Conservation (phyloP, 2,888 invertebrate species). For the Mechanitis messenoides region DNA sequence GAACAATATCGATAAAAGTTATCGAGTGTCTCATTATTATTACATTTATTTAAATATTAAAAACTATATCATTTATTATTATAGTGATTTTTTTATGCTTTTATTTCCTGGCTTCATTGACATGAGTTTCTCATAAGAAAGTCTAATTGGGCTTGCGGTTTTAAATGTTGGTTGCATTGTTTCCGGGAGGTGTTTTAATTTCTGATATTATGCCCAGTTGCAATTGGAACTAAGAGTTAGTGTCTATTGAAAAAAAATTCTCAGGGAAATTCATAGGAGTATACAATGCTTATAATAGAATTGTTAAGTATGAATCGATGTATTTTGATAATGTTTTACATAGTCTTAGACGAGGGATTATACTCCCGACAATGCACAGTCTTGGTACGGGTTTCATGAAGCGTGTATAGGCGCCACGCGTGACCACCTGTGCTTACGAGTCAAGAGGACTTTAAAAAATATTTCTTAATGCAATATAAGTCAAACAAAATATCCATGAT, state of each 20-base stretch:
- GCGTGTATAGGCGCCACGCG: constrained; percentile 45
- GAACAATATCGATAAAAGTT: too few species aligned
- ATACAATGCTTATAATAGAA: too few species aligned
- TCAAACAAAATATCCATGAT: too few species aligned
- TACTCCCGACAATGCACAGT: constrained; percentile 16
- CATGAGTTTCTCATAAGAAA: constrained; percentile 3
- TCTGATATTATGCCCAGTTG: background rate
- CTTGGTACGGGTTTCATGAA: constrained; percentile 34
- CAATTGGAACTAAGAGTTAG: too few species aligned
- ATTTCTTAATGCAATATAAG: background rate
- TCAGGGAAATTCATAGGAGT: too few species aligned
- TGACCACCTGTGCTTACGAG: constrained; percentile 38
- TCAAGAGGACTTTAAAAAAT: constrained; percentile 36
- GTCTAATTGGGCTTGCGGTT: background rate
- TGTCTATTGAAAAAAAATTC: too few species aligned
- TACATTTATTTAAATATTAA: too few species aligned
- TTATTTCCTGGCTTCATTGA: background rate
- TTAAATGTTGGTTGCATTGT: constrained; percentile 2
- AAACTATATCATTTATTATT: too few species aligned
- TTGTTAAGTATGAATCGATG: background rate
- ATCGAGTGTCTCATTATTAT: too few species aligned
- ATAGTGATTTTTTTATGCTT: background rate
- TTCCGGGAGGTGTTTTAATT: background rate
- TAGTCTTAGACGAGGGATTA: constrained; percentile 7
- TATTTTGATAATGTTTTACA: background rate